Evolutionary conservation across 2,113 vertebrate species (phyloP).

Genomic region (Hypanus sabinus): DNA sequence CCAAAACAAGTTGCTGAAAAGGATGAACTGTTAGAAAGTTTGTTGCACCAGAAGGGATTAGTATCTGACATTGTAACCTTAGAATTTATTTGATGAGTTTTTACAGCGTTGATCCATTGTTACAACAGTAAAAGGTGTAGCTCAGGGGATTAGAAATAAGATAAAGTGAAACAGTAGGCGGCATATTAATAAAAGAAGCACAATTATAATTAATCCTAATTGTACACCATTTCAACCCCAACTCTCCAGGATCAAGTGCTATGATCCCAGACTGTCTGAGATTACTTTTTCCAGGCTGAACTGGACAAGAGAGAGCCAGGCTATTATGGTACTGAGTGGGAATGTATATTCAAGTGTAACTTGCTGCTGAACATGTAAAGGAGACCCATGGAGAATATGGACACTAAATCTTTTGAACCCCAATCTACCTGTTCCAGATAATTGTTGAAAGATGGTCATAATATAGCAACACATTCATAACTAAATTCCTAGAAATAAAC

Average conservation of each 20-base stretch:
- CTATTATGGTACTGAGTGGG: not conserved
- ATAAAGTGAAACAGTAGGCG: not conserved
- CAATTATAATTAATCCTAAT: not conserved
- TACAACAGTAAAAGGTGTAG: not conserved
- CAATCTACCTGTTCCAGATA: not conserved
- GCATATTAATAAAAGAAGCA: not conserved
- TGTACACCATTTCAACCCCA: not conserved
- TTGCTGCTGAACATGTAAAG: not conserved
- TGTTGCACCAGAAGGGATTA: not conserved
- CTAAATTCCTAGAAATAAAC: not conserved
- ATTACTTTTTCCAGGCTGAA: not conserved
- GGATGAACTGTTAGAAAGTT: not conserved
- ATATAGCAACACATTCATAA: constrained; percentile 3
- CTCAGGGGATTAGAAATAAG: not conserved
- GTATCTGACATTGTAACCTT: not conserved
- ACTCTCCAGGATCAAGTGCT: not conserved
- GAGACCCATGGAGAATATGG: not conserved
- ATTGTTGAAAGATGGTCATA: not conserved
- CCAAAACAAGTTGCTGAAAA: not conserved
- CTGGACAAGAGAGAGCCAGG: not conserved
- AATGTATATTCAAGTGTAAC: not conserved
- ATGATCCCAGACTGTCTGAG: not conserved
- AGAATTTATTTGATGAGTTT: not conserved
- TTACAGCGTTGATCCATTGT: not conserved
- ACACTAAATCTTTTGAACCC: not conserved